Evolutionary conservation across 1,140 invertebrate genomes (phyloP), one percentile per base, ranked within the genome.

Genomic region (Heliothis subflexa): DNA sequence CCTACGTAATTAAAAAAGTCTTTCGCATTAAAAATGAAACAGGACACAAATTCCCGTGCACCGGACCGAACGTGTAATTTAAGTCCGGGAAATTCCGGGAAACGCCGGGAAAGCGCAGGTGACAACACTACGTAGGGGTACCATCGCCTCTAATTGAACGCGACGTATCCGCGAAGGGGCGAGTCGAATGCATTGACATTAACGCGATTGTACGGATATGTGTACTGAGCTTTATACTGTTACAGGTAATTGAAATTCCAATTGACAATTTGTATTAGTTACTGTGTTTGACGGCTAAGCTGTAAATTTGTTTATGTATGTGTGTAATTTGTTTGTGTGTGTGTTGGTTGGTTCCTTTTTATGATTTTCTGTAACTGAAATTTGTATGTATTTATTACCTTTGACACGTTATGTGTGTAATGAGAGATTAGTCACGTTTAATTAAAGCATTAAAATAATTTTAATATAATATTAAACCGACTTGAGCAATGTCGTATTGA

Each of bases 101-200:
- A 61, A 61, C 13, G 11, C 66, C 66, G 66, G 66, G 66, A 70
- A 70, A 16, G 45, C 21, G 66, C 66, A 70, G 66, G 66, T 70
- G 66, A 70, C 66, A 70, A 52, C 66, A 70, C 47, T 70, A 50
- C n/a, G 40, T 21, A 47, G 13, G 40, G 61, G 45, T 50, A 49
- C 55, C 64, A 28, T 45, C 14, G 54, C 25, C 66, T 80, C 72
- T 80, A 74, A 66, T 80, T 79, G 62, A 80, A 80, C 52, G 64
- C 45, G 72, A 68, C 75, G 14, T 71, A 57, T 50, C 45, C 76
- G 71, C 55, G 62, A 16, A 21, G 47, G 47, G 59, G 52, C 52
- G 47, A 21, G 45, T 28, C 59, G 21, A 75, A 50, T 50, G 59
- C 59, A 62, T 16, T 49, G 59, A 50, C 59, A 62, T 50, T 75